phyloP scores from a whole-genome alignment of 1,140 invertebrate genomes.

The Drosophila truncata region DNA sequence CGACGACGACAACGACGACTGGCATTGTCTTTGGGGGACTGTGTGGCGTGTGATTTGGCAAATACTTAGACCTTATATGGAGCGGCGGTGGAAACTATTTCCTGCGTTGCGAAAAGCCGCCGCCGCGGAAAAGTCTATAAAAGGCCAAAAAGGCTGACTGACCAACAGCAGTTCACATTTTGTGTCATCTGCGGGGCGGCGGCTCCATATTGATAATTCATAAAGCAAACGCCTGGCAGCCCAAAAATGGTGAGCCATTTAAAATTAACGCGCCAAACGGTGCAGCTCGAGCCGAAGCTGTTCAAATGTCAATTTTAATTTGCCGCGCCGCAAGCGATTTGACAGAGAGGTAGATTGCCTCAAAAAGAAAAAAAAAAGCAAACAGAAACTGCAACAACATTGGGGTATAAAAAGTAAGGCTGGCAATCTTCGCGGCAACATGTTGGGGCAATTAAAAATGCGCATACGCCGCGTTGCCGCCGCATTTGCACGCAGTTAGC shows the following conservation, averaged over 20 bases:
- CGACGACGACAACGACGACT: conserved; percentile 37
- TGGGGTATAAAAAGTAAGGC: conserved; percentile 24
- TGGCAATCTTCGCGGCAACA: conserved; percentile 80
- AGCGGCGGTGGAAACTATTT: conserved; percentile 72
- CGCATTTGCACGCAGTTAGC: conserved; percentile 52
- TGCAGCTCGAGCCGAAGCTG: conserved; percentile 41
- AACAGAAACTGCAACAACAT: conserved; percentile 17
- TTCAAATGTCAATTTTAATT: conserved; percentile 83
- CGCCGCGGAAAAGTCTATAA: conserved; percentile 25
- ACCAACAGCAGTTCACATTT: conserved; percentile 63
- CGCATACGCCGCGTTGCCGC: conserved; percentile 76
- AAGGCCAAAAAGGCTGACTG: conserved; percentile 28
- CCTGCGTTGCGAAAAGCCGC: conserved; percentile 71
- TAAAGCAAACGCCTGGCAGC: conserved; percentile 59
- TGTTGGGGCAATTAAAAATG: conserved; percentile 82
- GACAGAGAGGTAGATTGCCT: conserved; percentile 57
- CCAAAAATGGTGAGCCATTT: conserved; percentile 75
- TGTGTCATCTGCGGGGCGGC: conserved; percentile 72
- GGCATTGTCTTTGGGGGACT: conserved; percentile 68
- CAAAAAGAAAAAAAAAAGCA: conserved; percentile 6
- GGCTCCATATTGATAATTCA: conserved; percentile 81
- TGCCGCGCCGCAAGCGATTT: conserved; percentile 61
- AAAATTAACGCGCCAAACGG: conserved; percentile 75
- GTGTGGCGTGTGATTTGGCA: conserved; percentile 81
- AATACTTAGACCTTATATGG: conserved; percentile 83